Conservation (phyloP, 2,113 vertebrate species). For the Setophaga kirtlandii region DNA sequence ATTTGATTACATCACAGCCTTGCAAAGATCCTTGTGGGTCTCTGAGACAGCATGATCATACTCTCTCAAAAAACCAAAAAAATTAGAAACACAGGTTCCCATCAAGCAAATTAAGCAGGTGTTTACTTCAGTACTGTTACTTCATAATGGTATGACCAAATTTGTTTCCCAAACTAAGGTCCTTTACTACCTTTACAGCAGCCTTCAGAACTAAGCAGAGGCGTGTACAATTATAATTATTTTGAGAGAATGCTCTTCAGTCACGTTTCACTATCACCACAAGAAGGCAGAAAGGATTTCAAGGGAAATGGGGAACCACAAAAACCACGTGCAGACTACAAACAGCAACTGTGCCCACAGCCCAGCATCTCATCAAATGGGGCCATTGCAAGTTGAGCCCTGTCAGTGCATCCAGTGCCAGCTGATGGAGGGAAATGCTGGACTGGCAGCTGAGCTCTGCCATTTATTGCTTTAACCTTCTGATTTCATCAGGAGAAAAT, state of each 20-base stretch:
- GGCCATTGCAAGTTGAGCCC: background rate
- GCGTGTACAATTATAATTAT: background rate
- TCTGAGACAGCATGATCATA: background rate
- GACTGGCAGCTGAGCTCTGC: background rate
- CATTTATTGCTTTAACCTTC: background rate
- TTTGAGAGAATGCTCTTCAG: background rate
- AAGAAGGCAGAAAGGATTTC: background rate
- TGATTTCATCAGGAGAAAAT: background rate
- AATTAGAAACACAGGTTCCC: background rate
- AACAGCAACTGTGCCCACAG: background rate
- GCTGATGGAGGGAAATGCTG: background rate
- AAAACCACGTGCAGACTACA: background rate
- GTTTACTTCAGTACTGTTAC: background rate
- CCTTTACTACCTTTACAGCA: background rate
- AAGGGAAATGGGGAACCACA: background rate
- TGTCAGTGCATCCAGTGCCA: rapidly evolving
- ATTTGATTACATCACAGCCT: background rate
- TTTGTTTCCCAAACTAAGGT: background rate
- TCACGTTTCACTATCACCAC: background rate
- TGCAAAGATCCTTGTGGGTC: background rate
- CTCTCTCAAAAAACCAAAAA: background rate
- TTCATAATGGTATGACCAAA: background rate
- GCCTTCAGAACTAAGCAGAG: background rate
- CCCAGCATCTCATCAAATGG: background rate
- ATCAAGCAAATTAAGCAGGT: background rate